Conservation (phyloP, 2,797 vertebrate species). For the Halcyon badia region DNA sequence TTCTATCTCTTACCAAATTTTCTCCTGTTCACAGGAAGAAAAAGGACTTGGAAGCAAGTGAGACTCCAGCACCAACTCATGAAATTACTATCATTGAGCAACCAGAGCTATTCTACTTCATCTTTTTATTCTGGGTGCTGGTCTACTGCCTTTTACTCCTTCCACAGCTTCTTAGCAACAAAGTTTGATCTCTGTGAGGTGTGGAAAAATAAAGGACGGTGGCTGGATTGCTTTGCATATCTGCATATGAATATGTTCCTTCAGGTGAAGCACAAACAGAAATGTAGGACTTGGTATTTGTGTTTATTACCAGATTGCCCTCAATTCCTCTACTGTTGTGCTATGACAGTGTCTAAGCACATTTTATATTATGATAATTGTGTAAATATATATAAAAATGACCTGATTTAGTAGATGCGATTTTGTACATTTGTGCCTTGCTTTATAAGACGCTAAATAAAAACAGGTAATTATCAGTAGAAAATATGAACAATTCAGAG, state of each 20-base stretch:
- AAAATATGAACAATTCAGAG: constrained; percentile 42
- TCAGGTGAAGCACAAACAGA: constrained; percentile 65
- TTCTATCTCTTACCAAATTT: not conserved
- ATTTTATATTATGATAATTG: constrained; percentile 45
- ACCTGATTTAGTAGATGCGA: constrained; percentile 24
- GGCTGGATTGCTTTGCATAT: constrained; percentile 61
- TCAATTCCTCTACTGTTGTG: constrained; percentile 43
- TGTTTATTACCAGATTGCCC: constrained; percentile 45
- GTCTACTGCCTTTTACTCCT: constrained; percentile 92
- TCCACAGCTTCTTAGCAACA: constrained; percentile 89
- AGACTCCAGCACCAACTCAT: constrained; percentile 4
- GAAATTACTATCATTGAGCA: constrained; percentile 60
- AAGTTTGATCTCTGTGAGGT: constrained; percentile 63
- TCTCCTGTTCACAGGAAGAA: constrained; percentile 69
- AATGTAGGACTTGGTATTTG: constrained; percentile 48
- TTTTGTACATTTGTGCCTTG: constrained; percentile 74
- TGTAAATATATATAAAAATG: constrained; percentile 61
- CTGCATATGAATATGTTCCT: constrained; percentile 35
- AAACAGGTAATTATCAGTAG: constrained; percentile 57
- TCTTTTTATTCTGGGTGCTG: constrained; percentile 92
- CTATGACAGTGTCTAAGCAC: constrained; percentile 40
- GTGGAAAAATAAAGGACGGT: constrained; percentile 72
- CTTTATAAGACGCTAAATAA: constrained; percentile 65
- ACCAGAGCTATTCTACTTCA: constrained; percentile 84
- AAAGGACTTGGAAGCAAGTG: constrained; percentile 57